These are phyloP conservation scores for Selene dorsalis DNA, from an alignment of 2,797 vertebrate genomes.

Conservation along the genomic window DNA sequence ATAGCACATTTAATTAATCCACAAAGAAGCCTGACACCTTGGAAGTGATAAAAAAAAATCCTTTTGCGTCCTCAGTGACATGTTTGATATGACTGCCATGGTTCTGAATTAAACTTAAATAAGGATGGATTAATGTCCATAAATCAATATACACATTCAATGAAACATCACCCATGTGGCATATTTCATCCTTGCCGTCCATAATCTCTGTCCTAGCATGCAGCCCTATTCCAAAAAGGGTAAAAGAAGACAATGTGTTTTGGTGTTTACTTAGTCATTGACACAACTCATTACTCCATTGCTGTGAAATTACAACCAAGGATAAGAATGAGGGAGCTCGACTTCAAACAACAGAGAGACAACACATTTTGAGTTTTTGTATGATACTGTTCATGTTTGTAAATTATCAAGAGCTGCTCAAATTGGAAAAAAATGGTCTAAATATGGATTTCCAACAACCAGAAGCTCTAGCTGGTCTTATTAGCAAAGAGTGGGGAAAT, in stretches of 20 bases:
- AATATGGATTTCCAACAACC: constrained; percentile 38
- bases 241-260: no score
- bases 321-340: constrained; percentile 51
- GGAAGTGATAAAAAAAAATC: background rate
- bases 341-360: constrained; percentile 11
- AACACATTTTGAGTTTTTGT: constrained; percentile 1
- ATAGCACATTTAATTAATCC: background rate
- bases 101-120: background rate
- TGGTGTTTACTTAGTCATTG: constrained; percentile 41
- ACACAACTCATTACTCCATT: constrained; percentile 57
- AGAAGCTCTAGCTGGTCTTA: constrained; percentile 42
- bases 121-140: no score
- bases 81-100: background rate
- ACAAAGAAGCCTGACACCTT: background rate
- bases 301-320: constrained; percentile 56
- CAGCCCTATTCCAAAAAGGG: constrained; percentile 29
- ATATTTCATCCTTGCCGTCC: constrained; percentile 33
- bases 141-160: background rate
- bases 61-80: background rate
- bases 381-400: background rate
- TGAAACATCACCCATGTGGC: constrained; percentile 11
- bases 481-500: constrained; percentile 58
- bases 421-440: constrained; percentile 22
- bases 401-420: background rate
- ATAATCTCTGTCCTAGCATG: constrained; percentile 50